Base-by-base conservation (phyloP, 1,140 invertebrate genomes). In the Aphelenchoides fujianensis region DNA sequence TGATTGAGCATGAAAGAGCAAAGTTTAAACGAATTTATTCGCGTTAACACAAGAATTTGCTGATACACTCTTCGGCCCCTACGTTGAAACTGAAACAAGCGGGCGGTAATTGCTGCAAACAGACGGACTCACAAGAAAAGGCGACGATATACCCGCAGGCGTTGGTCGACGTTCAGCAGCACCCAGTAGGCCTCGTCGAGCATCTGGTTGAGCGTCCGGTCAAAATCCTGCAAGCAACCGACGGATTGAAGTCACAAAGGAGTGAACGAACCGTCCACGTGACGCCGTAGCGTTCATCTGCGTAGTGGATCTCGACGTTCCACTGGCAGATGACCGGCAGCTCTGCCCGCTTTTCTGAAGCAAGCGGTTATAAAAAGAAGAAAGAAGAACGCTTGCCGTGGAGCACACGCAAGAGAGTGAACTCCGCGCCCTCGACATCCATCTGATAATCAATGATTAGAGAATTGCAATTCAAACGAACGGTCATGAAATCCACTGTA, bases 1-100 rank as follows among this genome's bases (percentile, higher is more conserved):
- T n/a, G n/a, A n/a, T n/a, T n/a, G n/a, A n/a, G n/a, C n/a, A n/a
- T n/a, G n/a, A n/a, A n/a, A n/a, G n/a, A n/a, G n/a, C n/a, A n/a
- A n/a, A n/a, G n/a, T n/a, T n/a, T n/a, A 48, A 48, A 48, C 41
- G 41, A 12, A 48, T 48, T 48, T 48, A 48, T n/a, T n/a, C n/a
- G n/a, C n/a, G 23, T 48, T 48, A 48, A 48, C 41, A 48, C 41
- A 48, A 48, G 23, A 48, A 48, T 48, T 48, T 48, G 23, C 41
- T 48, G 23, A 48, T 48, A 48, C 41, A 48, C 23, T 48, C 41
- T 12, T 48, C 41, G 41, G 12, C 41, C 12, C 41, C 41, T 48
- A 48, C 23, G 41, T 48, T 48, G 23, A 48, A 48, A 23, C 12
- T 12, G 41, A 48, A 48, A n/a, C n/a, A n/a, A n/a, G n/a, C n/a